Conservation (phyloP, 2,113 vertebrate genomes). For the Anguilla japonica region DNA sequence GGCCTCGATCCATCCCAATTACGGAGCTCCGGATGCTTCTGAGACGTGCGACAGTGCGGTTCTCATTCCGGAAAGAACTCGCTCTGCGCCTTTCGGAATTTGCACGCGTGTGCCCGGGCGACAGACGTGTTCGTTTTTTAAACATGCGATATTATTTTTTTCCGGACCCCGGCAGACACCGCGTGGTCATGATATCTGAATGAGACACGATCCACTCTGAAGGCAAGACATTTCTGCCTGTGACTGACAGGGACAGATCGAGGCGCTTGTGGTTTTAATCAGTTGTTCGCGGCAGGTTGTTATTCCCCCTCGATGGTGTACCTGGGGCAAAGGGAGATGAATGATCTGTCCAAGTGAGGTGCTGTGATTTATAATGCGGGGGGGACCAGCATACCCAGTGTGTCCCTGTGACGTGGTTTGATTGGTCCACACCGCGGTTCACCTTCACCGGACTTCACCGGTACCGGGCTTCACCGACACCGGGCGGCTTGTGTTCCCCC, state of each 20-base stretch:
- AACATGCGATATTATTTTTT: background rate
- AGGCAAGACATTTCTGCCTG: conserved; percentile 45
- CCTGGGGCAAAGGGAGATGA: conserved; percentile 60
- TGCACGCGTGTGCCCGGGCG: background rate
- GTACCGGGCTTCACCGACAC: too few relatives aligned
- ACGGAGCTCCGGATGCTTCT: background rate
- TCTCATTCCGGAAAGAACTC: background rate
- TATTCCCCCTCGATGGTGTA: conserved; percentile 48
- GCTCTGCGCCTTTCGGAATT: background rate
- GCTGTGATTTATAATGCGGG: conserved; percentile 59
- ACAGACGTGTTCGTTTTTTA: background rate
- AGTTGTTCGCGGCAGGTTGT: conserved; percentile 55
- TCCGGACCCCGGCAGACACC: background rate
- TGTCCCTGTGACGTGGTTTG: conserved; percentile 34
- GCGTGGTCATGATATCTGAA: background rate
- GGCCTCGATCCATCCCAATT: too few relatives aligned
- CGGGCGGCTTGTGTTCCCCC: too few relatives aligned
- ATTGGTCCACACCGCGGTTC: background rate
- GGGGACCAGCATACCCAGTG: conserved; percentile 40
- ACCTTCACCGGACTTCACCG: too few relatives aligned
- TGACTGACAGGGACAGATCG: conserved; percentile 42
- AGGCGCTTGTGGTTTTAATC: conserved; percentile 71
- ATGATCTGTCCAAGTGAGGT: conserved; percentile 60
- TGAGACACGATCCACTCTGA: conserved; percentile 34
- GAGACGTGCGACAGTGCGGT: background rate